phyloP scores from a whole-genome alignment of 2,888 invertebrate species.

The Lithophane socia region DNA sequence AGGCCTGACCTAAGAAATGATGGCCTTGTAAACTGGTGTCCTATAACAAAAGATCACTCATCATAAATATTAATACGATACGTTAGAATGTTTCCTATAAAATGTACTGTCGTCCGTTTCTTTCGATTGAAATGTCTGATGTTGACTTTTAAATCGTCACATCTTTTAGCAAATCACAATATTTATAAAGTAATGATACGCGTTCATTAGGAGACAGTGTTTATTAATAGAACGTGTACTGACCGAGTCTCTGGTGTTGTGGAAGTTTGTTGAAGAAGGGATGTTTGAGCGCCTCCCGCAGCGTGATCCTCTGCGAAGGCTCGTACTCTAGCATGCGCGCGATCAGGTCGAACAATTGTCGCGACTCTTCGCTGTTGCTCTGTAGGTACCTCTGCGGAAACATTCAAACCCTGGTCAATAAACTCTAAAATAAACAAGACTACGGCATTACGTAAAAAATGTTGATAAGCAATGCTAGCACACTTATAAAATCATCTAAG shows the following conservation, averaged over 20 bases:
- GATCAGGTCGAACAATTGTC: constrained; percentile 98
- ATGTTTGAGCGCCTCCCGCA: constrained; percentile 97
- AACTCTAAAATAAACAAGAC: not conserved
- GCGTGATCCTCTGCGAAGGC: constrained; percentile 96
- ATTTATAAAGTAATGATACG: constrained; percentile 15
- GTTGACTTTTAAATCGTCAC: not conserved
- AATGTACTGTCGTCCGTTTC: constrained; percentile 4
- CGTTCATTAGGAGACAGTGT: not conserved
- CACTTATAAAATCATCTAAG: not conserved
- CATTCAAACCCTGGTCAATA: not conserved
- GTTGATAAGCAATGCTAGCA: not conserved
- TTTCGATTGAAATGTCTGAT: constrained; percentile 6
- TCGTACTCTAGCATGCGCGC: constrained; percentile 99
- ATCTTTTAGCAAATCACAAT: constrained; percentile 4
- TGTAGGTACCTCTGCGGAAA: constrained; percentile 95
- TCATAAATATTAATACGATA: constrained; percentile 54
- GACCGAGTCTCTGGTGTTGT: constrained; percentile 93
- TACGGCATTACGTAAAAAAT: not conserved
- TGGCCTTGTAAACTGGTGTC: constrained; percentile 88
- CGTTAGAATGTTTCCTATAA: constrained; percentile 6
- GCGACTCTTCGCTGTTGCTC: constrained; percentile 97
- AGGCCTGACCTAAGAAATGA: constrained; percentile 89
- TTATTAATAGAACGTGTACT: constrained; percentile 62
- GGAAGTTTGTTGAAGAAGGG: constrained; percentile 98
- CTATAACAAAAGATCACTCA: constrained; percentile 87